These are phyloP conservation scores for Micromussa lordhowensis DNA, from an alignment of 92 coral and sea anemone species.

Conservation along the genomic window DNA sequence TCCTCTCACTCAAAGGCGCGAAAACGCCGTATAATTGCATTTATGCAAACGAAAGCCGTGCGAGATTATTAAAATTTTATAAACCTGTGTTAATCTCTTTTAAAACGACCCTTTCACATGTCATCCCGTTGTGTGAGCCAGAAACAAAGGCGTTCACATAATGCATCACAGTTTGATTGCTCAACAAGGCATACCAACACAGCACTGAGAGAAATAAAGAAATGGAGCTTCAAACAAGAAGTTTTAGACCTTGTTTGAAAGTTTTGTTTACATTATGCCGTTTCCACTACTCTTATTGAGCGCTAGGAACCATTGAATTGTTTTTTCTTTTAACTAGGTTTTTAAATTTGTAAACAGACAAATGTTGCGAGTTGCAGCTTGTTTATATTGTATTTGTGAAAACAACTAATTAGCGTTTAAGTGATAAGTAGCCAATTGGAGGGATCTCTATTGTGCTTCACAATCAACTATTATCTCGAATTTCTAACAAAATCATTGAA, in stretches of 20 bases:
- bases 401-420: conserved; percentile 29
- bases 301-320: not conserved
- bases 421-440: conserved; percentile 34
- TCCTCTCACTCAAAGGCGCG: no score
- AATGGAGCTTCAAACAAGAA: conserved; percentile 4
- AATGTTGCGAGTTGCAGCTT: conserved; percentile 21
- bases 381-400: conserved; percentile 21
- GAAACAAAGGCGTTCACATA: not conserved
- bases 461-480: conserved; percentile 16
- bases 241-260: not conserved
- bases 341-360: conserved; percentile 19
- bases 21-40: not conserved
- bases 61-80: not conserved
- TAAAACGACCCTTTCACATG: not conserved
- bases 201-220: not conserved
- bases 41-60: not conserved
- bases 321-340: not conserved
- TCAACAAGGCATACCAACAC: conserved; percentile 16
- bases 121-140: not conserved
- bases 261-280: not conserved
- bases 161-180: conserved; percentile 9
- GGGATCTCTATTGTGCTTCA: conserved; percentile 4
- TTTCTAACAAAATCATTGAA: conserved; percentile 30
- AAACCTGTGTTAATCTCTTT: conserved; percentile 13
- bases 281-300: not conserved